Conservation (phyloP, 2,797 vertebrate genomes). For the Myotis pilosus region DNA sequence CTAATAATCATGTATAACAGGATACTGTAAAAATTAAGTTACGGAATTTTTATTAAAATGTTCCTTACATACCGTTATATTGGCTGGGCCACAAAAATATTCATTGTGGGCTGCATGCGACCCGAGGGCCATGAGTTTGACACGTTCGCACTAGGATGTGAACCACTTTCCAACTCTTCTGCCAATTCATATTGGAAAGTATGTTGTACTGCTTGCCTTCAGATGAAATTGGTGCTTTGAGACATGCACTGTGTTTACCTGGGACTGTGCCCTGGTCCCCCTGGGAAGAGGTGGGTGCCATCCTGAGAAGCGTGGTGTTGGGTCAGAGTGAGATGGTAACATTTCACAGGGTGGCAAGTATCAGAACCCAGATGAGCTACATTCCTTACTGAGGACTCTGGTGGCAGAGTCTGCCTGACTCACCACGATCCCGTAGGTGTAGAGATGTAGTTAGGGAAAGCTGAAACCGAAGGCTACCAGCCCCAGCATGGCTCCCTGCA, state of each 20-base stretch:
- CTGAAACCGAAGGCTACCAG: too few species aligned
- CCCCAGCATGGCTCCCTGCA: not conserved
- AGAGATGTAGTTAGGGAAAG: not conserved
- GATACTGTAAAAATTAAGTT: too few species aligned
- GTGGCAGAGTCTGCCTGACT: not conserved
- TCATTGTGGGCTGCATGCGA: too few species aligned
- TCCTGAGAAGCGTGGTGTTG: not conserved
- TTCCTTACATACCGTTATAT: too few species aligned
- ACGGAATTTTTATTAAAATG: too few species aligned
- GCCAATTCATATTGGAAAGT: not conserved
- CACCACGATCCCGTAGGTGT: not conserved
- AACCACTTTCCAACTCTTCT: not conserved
- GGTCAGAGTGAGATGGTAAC: not conserved
- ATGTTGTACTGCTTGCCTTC: not conserved
- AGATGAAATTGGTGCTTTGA: not conserved
- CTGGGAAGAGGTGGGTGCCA: not conserved
- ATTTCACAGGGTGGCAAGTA: not conserved
- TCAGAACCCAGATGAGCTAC: not conserved
- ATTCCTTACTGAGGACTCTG: not conserved
- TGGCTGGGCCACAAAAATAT: too few species aligned
- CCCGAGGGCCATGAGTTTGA: accelerated
- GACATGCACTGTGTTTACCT: accelerated
- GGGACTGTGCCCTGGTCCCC: not conserved
- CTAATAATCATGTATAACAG: too few species aligned
- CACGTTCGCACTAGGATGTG: not conserved